phyloP scores from a whole-genome alignment of 2,797 vertebrate genomes.

The Falco naumanni region DNA sequence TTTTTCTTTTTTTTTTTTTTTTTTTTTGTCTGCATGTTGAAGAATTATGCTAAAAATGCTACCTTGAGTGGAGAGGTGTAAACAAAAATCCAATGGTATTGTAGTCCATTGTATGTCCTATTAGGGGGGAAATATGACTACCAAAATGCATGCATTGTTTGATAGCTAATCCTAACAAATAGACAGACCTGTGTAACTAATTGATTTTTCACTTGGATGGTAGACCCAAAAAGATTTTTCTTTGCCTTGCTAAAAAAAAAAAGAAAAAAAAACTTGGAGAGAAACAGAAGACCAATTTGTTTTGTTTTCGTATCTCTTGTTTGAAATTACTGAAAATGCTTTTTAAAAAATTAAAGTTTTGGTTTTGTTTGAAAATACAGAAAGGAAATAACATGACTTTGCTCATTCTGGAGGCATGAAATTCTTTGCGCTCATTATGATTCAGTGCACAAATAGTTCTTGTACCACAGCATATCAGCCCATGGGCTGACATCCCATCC shows the following conservation, averaged over 20 bases:
- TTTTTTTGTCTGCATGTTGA: neutral
- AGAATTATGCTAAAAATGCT: neutral
- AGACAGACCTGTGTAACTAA: neutral
- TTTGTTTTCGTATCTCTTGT: neutral
- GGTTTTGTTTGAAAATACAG: neutral
- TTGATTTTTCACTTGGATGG: conserved; percentile 10
- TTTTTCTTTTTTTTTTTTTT: neutral
- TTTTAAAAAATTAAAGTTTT: neutral
- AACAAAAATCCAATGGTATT: neutral
- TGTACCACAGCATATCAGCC: neutral
- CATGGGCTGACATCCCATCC: neutral
- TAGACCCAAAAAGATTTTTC: neutral
- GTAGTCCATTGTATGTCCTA: neutral
- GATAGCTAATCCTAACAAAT: neutral
- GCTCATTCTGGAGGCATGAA: neutral
- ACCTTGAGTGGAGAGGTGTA: neutral
- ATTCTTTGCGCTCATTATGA: neutral
- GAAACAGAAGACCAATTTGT: neutral
- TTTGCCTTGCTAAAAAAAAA: neutral
- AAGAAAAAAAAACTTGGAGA: neutral
- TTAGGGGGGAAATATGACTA: neutral
- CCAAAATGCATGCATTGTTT: neutral
- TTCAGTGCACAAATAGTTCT: neutral
- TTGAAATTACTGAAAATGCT: neutral
- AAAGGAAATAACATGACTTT: neutral